These are phyloP conservation scores for Apogon talboti DNA, from an alignment of 2,797 vertebrate species.

Conservation along the genomic window DNA sequence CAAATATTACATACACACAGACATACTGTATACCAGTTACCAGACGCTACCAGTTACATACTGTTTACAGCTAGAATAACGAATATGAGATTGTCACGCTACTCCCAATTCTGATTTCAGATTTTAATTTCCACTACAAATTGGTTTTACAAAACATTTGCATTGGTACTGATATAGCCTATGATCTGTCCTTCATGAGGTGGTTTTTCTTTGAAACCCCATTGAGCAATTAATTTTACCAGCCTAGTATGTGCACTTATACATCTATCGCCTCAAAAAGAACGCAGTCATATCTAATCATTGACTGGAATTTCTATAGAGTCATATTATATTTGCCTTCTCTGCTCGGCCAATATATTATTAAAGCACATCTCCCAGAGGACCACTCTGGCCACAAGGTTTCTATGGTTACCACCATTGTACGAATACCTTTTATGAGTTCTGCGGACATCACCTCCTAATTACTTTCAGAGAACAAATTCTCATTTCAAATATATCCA, in stretches of 20 bases:
- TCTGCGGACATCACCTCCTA: constrained; percentile 65
- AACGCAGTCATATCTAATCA: constrained; percentile 54
- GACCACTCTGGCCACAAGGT: constrained; percentile 69
- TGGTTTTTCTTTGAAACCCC: constrained; percentile 26
- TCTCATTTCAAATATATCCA: constrained; percentile 60
- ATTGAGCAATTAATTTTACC: constrained; percentile 25
- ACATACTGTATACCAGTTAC: constrained; percentile 30
- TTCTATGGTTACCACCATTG: constrained; percentile 77
- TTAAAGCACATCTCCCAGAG: constrained; percentile 65
- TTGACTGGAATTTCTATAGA: constrained; percentile 70
- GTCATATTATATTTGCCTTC: constrained; percentile 76
- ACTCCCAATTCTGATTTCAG: constrained; percentile 23
- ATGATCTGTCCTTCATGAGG: constrained; percentile 22
- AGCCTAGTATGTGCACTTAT: constrained; percentile 9
- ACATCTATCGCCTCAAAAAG: constrained; percentile 32
- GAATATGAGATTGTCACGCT: constrained; percentile 17
- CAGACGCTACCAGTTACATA: constrained; percentile 26
- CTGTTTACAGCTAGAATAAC: constrained; percentile 6
- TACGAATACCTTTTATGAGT: constrained; percentile 72
- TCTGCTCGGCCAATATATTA: constrained; percentile 74
- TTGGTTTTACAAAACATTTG: constrained; percentile 31
- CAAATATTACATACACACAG: constrained; percentile 15
- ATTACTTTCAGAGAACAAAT: constrained; percentile 71
- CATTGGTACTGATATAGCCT: constrained; percentile 14
- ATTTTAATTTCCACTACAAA: constrained; percentile 30